phyloP scores from a whole-genome alignment of 2,113 vertebrate species.

The Odontophorus gujanensis region DNA sequence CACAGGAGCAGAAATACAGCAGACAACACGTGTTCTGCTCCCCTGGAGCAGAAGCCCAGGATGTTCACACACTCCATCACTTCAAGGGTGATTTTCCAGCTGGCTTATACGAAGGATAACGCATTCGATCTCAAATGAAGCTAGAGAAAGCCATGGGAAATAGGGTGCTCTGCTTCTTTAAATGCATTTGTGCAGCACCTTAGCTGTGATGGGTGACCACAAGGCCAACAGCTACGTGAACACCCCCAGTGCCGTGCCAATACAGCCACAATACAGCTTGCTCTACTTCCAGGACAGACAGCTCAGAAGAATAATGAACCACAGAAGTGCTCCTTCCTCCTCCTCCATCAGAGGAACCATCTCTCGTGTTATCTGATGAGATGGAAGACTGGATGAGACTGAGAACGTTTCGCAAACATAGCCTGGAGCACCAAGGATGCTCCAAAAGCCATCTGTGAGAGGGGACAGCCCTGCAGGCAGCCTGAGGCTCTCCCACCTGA shows the following conservation, averaged over 20 bases:
- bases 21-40: neutral
- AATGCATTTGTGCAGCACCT: neutral
- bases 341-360: neutral
- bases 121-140: neutral
- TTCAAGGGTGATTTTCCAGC: neutral
- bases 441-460: neutral
- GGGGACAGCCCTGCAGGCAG: neutral
- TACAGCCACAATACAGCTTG: neutral
- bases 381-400: neutral
- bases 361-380: neutral
- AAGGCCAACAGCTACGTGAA: accelerated
- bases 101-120: neutral
- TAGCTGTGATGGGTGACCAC: accelerated
- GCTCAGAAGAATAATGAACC: neutral
- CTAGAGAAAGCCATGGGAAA: neutral
- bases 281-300: neutral
- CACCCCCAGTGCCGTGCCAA: neutral
- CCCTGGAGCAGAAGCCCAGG: neutral
- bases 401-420: accelerated
- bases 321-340: neutral
- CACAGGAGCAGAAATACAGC: neutral
- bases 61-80: neutral
- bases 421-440: neutral
- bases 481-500: neutral
- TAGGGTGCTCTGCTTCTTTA: neutral